Evolutionary conservation across 2,113 vertebrate species (phyloP).

Genomic region (Empidonax alnorum): DNA sequence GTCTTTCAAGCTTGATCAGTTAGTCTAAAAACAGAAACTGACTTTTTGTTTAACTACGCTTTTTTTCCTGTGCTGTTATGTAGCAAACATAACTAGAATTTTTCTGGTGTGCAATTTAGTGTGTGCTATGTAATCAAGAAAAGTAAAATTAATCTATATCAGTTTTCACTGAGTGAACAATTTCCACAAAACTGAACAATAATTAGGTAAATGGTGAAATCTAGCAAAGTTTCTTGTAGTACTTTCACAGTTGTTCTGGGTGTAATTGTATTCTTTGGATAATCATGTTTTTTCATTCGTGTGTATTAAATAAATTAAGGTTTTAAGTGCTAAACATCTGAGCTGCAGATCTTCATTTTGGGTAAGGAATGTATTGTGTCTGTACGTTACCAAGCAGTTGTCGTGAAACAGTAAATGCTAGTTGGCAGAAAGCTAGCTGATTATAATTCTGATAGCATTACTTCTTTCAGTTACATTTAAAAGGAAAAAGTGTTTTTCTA

Average conservation of each 20-base stretch:
- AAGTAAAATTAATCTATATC: neutral
- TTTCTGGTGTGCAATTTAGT: neutral
- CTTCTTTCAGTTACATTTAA: neutral
- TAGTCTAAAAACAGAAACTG: neutral
- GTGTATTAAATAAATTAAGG: neutral
- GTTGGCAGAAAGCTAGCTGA: neutral
- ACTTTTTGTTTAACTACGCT: neutral
- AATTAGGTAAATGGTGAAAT: neutral
- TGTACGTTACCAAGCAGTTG: neutral
- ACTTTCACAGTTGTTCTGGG: neutral
- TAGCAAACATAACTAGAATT: neutral
- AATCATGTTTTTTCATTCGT: neutral
- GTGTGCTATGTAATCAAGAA: neutral
- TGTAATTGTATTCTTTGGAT: neutral
- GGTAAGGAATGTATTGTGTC: neutral
- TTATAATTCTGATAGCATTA: neutral
- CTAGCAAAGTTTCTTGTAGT: neutral
- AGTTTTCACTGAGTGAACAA: neutral
- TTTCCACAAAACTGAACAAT: neutral
- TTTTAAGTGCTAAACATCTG: neutral
- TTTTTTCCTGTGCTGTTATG: neutral
- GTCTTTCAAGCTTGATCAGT: neutral
- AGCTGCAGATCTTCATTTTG: neutral
- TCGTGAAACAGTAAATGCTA: neutral
- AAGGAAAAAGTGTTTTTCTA: neutral